Conservation (phyloP, 2,113 vertebrate genomes). For the Ciconia stormi region DNA sequence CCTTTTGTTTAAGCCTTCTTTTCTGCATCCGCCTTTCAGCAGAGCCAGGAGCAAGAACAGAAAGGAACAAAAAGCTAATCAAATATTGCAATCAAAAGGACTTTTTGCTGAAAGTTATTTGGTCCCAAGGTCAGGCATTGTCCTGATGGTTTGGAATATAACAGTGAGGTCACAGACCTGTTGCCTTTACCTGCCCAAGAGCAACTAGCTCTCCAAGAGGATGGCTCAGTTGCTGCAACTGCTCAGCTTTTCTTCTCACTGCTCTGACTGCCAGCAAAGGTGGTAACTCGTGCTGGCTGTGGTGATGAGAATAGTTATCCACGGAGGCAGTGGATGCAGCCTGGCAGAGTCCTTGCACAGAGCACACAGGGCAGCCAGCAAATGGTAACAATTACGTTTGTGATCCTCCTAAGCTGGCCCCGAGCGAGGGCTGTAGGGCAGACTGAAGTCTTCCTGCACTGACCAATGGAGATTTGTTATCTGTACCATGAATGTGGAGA, state of each 20-base stretch:
- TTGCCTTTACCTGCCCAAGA: not conserved
- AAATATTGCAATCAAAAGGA: not conserved
- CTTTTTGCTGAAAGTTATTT: not conserved
- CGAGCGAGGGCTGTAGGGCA: rapidly evolving
- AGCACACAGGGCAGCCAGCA: not conserved
- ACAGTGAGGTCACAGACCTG: not conserved
- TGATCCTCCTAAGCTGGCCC: not conserved
- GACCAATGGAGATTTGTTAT: not conserved
- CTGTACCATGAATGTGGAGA: not conserved
- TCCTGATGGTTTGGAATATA: not conserved
- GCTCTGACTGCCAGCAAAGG: not conserved
- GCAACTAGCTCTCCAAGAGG: not conserved
- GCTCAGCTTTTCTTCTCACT: not conserved
- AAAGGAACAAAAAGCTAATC: not conserved
- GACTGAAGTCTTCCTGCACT: not conserved
- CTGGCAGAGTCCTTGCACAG: not conserved
- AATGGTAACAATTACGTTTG: not conserved
- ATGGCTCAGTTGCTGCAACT: not conserved
- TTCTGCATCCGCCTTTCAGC: not conserved
- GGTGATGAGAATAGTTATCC: not conserved
- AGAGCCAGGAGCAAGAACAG: not conserved
- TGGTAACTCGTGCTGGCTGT: not conserved
- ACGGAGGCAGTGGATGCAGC: not conserved
- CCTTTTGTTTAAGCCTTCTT: not conserved
- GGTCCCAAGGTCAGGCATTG: not conserved